phyloP scores from a whole-genome alignment of 1,140 invertebrate species.

The Euura saliciscinereae region DNA sequence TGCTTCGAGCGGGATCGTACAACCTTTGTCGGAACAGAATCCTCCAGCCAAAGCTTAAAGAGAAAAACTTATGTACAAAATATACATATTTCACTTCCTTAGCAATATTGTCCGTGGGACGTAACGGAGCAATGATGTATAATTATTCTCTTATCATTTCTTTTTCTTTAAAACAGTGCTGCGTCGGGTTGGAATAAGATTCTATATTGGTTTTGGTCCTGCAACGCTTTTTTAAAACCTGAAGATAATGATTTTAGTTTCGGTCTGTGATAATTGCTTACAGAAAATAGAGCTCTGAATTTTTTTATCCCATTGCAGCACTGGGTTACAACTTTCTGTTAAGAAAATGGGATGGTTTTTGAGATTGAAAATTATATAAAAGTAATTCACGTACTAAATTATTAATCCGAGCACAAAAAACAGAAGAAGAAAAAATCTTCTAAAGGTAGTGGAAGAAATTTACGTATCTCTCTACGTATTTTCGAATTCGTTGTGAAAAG shows the following conservation, averaged over 20 bases:
- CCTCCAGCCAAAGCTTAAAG: constrained; percentile 50
- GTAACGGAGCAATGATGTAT: not conserved
- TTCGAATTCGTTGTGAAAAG: too few species aligned
- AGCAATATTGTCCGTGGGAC: not conserved
- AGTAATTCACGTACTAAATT: too few species aligned
- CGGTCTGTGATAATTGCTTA: too few species aligned
- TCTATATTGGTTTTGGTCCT: too few species aligned
- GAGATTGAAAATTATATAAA: not conserved
- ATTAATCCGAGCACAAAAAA: too few species aligned
- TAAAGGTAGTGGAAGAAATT: not conserved
- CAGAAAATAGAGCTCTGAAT: too few species aligned
- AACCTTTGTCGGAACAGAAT: constrained; percentile 59
- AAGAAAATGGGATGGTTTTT: too few species aligned
- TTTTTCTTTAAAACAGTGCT: not conserved
- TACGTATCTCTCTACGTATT: too few species aligned
- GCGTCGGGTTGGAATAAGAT: not conserved
- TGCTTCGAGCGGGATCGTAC: constrained; percentile 48
- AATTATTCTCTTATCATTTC: not conserved
- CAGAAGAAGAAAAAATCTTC: not conserved
- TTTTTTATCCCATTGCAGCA: too few species aligned
- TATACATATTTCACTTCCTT: not conserved
- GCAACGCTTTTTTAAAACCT: too few species aligned
- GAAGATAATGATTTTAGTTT: too few species aligned
- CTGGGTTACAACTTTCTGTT: too few species aligned
- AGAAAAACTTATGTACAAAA: constrained; percentile 9